Base-by-base conservation (phyloP, 1,140 invertebrate genomes). In the Bradynema listronoti region DNA sequence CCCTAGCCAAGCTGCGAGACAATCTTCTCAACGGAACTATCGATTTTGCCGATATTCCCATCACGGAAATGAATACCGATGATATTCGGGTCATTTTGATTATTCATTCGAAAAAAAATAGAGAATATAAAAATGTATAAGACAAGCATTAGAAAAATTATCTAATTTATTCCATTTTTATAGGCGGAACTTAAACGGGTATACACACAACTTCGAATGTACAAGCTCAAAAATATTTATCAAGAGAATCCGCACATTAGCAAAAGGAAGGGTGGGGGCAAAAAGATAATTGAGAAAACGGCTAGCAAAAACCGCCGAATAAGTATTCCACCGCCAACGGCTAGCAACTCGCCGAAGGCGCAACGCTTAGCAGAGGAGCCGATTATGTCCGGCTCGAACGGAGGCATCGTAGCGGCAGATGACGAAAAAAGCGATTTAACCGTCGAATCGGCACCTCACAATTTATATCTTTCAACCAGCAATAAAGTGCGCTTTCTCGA, bases 221-320 rank as follows among this genome's bases (percentile, higher is more conserved):
- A 91, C 65, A 86, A 89, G 68, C 89, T 89, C 77, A 90, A 91
- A 80, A 89, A 88, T 14, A 85, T 93, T 78, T 83, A 90, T 49
- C 85, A 88, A 66, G 90, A 92, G 80, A 94, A 94, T 82, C 91
- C 90, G 22, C 90, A 94, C 83, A 91, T 94, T 78, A 88, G 87
- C 55, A 91, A 91, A 80, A 82, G 89, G 55, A 83, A 89, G 56
- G 89, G 90, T 4, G 61, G 61, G 11, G 90, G 90, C n/a, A 83
- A 88, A 55, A 93, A 92, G 81, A 86, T 87, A 60, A 88, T 88
- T 14, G 88, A 91, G 80, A 83, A 90, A 72, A 80, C 88, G 87
- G 55, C 80, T 90, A 61, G n/a, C 88, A 91, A 67, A 34, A 66
- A 63, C 25, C 51, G 71, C 9, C 57, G 73, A 34, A 73, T 70